Conservation (phyloP, 2,888 invertebrate genomes). For the Phortica okadai region DNA sequence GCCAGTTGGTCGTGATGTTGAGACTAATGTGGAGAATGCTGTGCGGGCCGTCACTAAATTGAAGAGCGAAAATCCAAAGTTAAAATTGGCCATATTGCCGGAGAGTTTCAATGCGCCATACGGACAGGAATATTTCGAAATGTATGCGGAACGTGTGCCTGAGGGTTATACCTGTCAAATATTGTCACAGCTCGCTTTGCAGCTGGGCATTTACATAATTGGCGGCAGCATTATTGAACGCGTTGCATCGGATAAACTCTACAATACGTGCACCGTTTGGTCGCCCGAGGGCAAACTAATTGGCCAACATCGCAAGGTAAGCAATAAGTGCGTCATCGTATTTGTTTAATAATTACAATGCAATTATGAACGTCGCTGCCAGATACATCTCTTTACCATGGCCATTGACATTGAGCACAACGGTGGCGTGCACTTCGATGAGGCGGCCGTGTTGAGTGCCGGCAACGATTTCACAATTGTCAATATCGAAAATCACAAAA, state of each 20-base stretch:
- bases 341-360: constrained; percentile 21
- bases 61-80: constrained; percentile 64
- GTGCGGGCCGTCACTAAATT: constrained; percentile 57
- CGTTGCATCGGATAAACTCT: constrained; percentile 80
- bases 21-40: constrained; percentile 62
- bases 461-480: constrained; percentile 88
- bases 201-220: constrained; percentile 86
- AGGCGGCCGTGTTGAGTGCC: constrained; percentile 88
- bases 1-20: constrained; percentile 58
- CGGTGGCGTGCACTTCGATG: constrained; percentile 91
- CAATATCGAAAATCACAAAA: constrained; percentile 82
- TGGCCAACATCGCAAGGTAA: constrained; percentile 89
- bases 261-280: constrained; percentile 94
- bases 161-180: constrained; percentile 85
- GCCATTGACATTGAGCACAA: constrained; percentile 82
- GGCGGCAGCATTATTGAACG: constrained; percentile 94
- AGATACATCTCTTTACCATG: constrained; percentile 96
- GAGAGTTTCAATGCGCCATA: constrained; percentile 98
- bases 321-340: constrained; percentile 29
- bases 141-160: constrained; percentile 92
- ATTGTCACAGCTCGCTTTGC: constrained; percentile 85
- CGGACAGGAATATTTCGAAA: constrained; percentile 86
- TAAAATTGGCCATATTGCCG: constrained; percentile 81
- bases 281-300: constrained; percentile 86
- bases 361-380: constrained; percentile 10